Evolutionary conservation across 2,797 vertebrate species (phyloP).

Genomic region (Ambastaia sidthimunki): DNA sequence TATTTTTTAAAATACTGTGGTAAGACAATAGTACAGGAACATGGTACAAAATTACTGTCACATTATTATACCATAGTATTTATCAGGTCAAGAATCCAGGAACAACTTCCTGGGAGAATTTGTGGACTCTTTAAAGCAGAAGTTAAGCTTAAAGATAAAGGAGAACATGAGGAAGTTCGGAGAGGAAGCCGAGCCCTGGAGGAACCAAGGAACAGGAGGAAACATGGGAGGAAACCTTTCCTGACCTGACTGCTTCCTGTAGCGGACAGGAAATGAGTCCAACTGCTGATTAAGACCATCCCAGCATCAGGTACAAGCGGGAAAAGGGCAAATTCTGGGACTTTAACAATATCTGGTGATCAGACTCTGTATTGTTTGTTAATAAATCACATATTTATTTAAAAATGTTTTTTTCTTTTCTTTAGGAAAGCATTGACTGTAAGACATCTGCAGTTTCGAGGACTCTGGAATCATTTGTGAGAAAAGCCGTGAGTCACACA

Average conservation of each 20-base stretch:
- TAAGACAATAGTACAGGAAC: no score
- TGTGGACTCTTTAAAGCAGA: constrained; percentile 74
- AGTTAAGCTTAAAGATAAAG: constrained; percentile 87
- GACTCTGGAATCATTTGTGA: constrained; percentile 76
- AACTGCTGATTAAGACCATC: constrained; percentile 49
- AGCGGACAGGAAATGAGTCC: constrained; percentile 37
- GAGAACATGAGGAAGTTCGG: constrained; percentile 92
- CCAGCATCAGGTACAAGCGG: neutral
- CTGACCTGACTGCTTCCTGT: constrained; percentile 31
- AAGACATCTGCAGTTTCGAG: constrained; percentile 90
- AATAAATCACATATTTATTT: neutral
- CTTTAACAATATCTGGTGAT: neutral
- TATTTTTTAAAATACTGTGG: no score
- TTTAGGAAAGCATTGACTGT: constrained; percentile 81
- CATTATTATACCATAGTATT: no score
- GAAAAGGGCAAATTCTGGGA: neutral
- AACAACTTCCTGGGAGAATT: constrained; percentile 85
- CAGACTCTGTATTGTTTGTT: neutral
- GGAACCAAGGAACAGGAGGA: constrained; percentile 88
- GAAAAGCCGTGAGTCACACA: constrained; percentile 75
- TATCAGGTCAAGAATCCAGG: constrained; percentile 54
- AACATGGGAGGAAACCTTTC: constrained; percentile 82
- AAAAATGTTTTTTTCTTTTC: neutral
- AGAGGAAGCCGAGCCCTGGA: constrained; percentile 60
- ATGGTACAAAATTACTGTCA: no score